A percentile compares a stretch with the other conserved stretches of the same genome.
Evolutionary conservation across 2,888 invertebrate species (phyloP).

Genomic region (Catonia carolina): DNA sequence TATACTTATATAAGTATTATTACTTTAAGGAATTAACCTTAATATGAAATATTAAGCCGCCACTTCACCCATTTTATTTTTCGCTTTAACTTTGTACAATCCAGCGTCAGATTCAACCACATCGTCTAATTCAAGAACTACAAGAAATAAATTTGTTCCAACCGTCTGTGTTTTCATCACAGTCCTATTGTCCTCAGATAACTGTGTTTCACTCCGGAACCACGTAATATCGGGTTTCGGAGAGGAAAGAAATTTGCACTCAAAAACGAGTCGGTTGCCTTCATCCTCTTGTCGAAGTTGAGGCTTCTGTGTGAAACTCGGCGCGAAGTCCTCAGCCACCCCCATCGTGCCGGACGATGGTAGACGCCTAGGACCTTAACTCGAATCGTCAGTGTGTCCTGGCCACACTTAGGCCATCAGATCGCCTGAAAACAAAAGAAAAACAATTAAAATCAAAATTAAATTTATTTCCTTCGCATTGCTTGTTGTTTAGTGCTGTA

Average conservation of each 20-base stretch:
- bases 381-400: constrained; percentile 22
- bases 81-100: constrained; percentile 93
- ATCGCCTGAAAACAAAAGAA: neutral
- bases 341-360: constrained; percentile 51
- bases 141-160: constrained; percentile 78
- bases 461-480: too few species aligned
- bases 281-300: constrained; percentile 94
- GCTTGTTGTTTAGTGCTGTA: too few species aligned
- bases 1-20: too few species aligned
- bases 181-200: constrained; percentile 77
- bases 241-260: constrained; percentile 80
- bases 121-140: constrained; percentile 89
- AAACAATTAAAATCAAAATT: too few species aligned
- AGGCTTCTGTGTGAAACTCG: constrained; percentile 97
- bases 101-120: constrained; percentile 94
- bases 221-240: constrained; percentile 89
- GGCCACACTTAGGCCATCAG: constrained; percentile 16
- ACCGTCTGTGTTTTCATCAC: constrained; percentile 83
- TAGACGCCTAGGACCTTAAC: constrained; percentile 15
- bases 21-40: too few species aligned
- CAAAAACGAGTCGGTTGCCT: constrained; percentile 89
- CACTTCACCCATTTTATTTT: constrained; percentile 95
- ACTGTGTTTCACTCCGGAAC: constrained; percentile 81
- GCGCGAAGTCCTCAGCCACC: constrained; percentile 91
- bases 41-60: too few species aligned